Conservation (phyloP, 2,888 invertebrate genomes). For the Merodon equestris region DNA sequence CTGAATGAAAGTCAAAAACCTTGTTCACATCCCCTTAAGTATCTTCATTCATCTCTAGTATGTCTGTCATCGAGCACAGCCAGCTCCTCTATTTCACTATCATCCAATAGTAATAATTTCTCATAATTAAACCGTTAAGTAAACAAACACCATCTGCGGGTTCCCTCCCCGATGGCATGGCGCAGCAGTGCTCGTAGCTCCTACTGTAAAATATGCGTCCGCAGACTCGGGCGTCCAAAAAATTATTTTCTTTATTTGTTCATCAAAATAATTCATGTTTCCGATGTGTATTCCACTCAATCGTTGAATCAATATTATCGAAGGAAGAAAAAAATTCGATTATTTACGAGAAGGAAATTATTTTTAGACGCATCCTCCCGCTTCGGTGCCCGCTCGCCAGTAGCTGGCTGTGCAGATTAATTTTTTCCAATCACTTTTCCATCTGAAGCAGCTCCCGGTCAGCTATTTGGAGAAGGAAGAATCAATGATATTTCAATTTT, state of each 20-base stretch:
- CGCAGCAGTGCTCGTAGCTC: not conserved
- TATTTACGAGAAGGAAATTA: constrained; percentile 39
- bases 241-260: constrained; percentile 30
- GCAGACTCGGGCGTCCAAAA: not conserved
- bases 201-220: constrained; percentile 29
- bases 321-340: constrained; percentile 15
- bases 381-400: not conserved
- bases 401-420: no score
- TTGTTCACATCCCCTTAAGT: no score
- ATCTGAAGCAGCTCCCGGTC: not conserved
- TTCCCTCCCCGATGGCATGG: no score
- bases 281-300: constrained; percentile 21
- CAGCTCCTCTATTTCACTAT: no score
- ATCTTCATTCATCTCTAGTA: no score
- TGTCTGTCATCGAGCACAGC: no score
- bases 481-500: constrained; percentile 25
- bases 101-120: no score
- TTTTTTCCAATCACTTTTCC: not conserved
- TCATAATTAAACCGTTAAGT: no score
- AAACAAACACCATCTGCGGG: no score
- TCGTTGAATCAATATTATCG: constrained; percentile 25
- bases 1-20: no score
- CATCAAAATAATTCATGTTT: constrained; percentile 55
- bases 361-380: constrained; percentile 33
- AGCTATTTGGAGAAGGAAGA: no score